Percentiles rank a stretch among this genome's conserved stretches.
Conservation (phyloP, 2,888 invertebrate genomes). For the Microdon myrmicae region DNA sequence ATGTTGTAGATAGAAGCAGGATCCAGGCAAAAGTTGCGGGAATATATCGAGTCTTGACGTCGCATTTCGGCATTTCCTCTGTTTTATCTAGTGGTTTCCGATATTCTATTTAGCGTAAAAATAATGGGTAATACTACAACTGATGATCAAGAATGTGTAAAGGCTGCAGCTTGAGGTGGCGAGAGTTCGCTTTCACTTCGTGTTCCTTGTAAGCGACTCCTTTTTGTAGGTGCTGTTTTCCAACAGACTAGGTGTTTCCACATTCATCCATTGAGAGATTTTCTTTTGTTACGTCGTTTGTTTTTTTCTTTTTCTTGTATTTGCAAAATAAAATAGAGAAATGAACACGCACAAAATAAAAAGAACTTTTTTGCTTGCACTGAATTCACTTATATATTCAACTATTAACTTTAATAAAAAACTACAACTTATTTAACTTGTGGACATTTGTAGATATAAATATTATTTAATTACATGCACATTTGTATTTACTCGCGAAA, state of each 20-base stretch:
- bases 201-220: constrained; percentile 19
- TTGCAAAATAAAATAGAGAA: constrained; percentile 44
- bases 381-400: constrained; percentile 22
- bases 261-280: constrained; percentile 35
- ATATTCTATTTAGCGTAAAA: constrained; percentile 21
- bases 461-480: too few species aligned
- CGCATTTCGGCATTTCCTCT: constrained; percentile 89
- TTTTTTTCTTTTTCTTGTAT: constrained; percentile 11
- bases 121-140: constrained; percentile 2
- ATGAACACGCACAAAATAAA: constrained; percentile 32
- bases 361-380: constrained; percentile 31
- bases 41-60: constrained; percentile 95
- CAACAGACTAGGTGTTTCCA: constrained; percentile 31
- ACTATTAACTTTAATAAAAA: constrained; percentile 23
- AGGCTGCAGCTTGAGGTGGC: constrained; percentile 4
- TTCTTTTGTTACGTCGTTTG: too few species aligned
- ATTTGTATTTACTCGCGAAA: too few species aligned
- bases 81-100: constrained; percentile 32
- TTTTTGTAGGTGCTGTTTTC: constrained; percentile 16
- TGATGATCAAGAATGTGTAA: not conserved
- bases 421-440: too few species aligned
- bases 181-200: constrained; percentile 39
- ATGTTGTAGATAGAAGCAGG: constrained; percentile 90
- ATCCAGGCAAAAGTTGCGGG: constrained; percentile 99
- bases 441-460: too few species aligned